A percentile compares a stretch with the other conserved stretches of the same genome.
Evolutionary conservation across 1,140 invertebrate species (phyloP).

Genomic region (Leptopilina boulardi): DNA sequence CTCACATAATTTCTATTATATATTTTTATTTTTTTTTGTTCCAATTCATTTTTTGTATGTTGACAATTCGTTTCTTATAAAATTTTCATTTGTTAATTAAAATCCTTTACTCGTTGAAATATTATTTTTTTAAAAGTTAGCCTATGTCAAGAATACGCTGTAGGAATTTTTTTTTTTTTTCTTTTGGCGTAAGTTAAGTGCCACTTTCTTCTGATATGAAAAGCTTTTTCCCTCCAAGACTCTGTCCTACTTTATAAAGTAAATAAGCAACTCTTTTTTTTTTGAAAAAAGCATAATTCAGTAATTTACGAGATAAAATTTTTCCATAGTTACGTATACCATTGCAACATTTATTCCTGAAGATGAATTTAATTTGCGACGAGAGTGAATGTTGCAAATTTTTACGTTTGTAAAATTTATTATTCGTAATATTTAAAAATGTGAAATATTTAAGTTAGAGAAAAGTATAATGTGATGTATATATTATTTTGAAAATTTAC

Average conservation of each 20-base stretch:
- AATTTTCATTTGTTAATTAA: conserved; percentile 6
- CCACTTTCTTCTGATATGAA: background rate
- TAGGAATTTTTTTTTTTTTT: background rate
- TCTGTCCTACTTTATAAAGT: background rate
- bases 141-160: background rate
- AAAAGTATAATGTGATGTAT: too few relatives aligned
- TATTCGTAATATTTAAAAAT: too few relatives aligned
- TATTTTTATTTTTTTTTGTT: too few relatives aligned
- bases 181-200: background rate
- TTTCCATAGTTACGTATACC: background rate
- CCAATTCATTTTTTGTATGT: too few relatives aligned
- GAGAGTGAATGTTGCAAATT: too few relatives aligned
- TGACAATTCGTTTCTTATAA: background rate
- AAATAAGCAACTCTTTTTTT: conserved; percentile 9
- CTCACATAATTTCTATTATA: too few relatives aligned
- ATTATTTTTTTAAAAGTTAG: background rate
- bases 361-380: too few relatives aligned
- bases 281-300: background rate
- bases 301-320: background rate
- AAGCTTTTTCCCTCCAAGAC: background rate
- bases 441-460: too few relatives aligned
- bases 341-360: background rate
- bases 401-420: too few relatives aligned
- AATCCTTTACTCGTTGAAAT: background rate
- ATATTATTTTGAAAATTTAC: too few relatives aligned